Conservation (phyloP, 2,888 invertebrate genomes). For the Dryomyza anilis region DNA sequence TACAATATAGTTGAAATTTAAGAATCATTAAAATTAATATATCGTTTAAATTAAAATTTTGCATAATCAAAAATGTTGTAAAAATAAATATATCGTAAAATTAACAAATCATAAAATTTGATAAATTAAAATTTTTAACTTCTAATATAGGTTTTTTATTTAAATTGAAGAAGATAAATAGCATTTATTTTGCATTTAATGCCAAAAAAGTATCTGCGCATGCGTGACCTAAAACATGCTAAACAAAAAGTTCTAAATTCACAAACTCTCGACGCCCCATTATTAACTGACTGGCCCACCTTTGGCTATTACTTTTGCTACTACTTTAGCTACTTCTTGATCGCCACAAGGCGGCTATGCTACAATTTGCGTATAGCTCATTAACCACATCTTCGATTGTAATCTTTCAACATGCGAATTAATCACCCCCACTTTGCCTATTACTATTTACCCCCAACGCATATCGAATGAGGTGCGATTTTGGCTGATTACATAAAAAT, state of each 20-base stretch:
- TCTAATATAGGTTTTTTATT: background rate
- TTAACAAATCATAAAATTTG: background rate
- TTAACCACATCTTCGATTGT: too few species aligned
- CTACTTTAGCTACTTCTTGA: background rate
- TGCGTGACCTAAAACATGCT: too few species aligned
- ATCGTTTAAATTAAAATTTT: too few species aligned
- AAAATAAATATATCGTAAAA: background rate
- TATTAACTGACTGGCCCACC: background rate
- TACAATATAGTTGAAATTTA: background rate
- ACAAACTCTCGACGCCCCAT: background rate
- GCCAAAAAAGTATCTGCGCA: background rate
- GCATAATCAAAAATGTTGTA: too few species aligned
- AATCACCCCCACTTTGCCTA: too few species aligned
- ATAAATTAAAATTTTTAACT: background rate
- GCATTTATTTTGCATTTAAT: background rate
- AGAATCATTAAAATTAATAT: background rate
- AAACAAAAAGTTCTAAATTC: too few species aligned
- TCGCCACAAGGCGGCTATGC: background rate
- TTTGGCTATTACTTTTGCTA: background rate
- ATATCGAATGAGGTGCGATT: background rate
- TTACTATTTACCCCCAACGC: too few species aligned
- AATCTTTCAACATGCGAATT: too few species aligned
- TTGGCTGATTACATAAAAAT: background rate
- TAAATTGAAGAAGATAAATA: background rate
- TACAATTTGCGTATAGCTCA: too few species aligned